Percentiles rank a stretch among this genome's conserved stretches.
These are phyloP conservation scores for Mormoops blainvillei DNA, from an alignment of 2,113 vertebrate species.

Conservation along the genomic window DNA sequence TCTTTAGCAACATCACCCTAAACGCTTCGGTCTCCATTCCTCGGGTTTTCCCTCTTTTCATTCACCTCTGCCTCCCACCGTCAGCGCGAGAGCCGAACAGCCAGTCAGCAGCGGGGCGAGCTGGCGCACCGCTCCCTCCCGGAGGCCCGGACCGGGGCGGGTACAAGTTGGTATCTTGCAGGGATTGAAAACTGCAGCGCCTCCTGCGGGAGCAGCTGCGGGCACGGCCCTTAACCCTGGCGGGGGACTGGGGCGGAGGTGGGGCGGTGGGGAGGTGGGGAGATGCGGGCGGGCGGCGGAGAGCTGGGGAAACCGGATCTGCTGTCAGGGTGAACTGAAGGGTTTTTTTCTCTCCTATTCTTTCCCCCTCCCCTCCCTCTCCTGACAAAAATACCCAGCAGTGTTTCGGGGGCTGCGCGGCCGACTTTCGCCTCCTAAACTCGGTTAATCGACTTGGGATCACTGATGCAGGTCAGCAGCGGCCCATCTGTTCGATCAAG, in stretches of 20 bases:
- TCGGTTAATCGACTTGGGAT: conserved; percentile 64
- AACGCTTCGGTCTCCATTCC: background rate
- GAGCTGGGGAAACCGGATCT: background rate
- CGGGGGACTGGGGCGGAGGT: fast-evolving
- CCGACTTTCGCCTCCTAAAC: background rate
- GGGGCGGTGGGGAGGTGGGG: fast-evolving
- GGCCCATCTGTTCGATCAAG: conserved; percentile 75
- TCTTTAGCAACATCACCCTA: background rate
- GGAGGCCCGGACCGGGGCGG: fast-evolving
- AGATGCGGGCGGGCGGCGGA: fast-evolving
- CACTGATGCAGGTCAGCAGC: conserved; percentile 65
- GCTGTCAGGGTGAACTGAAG: background rate
- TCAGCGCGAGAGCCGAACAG: background rate
- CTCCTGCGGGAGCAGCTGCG: background rate
- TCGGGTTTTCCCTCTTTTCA: background rate
- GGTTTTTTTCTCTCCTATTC: background rate
- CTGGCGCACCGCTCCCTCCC: background rate
- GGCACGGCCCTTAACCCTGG: background rate
- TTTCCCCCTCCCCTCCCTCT: fast-evolving
- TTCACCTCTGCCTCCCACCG: background rate
- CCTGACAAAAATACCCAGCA: background rate
- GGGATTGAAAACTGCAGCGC: background rate
- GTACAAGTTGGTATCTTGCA: fast-evolving
- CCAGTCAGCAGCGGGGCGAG: fast-evolving
- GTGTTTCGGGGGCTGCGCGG: background rate